Conservation (phyloP, 2,113 vertebrate species). For the Parus major region DNA sequence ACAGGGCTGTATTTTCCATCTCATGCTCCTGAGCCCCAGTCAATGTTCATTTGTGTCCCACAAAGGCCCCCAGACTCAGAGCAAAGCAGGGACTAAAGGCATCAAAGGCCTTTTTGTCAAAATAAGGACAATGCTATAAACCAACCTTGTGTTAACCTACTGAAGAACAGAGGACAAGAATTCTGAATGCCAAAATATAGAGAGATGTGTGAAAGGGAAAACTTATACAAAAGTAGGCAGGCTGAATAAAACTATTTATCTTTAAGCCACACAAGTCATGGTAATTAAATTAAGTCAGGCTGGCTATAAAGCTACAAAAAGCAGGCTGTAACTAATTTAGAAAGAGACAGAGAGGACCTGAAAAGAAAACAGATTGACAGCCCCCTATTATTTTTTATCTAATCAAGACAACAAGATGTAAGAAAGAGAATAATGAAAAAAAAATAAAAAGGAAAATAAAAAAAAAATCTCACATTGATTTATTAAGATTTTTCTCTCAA, state of each 20-base stretch:
- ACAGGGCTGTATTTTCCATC: not conserved
- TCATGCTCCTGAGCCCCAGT: not conserved
- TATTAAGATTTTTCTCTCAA: constrained; percentile 41
- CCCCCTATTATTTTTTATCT: constrained; percentile 51
- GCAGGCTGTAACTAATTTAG: constrained; percentile 74
- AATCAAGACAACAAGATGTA: constrained; percentile 51
- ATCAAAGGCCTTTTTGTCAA: constrained; percentile 64
- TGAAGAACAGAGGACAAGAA: not conserved
- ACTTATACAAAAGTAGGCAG: constrained; percentile 52
- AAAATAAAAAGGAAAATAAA: not conserved
- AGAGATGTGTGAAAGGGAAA: constrained; percentile 51
- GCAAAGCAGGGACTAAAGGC: not conserved
- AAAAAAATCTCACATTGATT: not conserved
- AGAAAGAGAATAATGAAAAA: not conserved
- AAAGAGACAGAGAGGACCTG: constrained; percentile 66
- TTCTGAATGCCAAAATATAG: constrained; percentile 65
- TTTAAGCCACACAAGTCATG: constrained; percentile 70
- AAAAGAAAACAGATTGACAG: constrained; percentile 70
- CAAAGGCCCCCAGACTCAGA: constrained; percentile 17
- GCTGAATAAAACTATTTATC: constrained; percentile 74
- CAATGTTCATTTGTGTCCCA: constrained; percentile 2
- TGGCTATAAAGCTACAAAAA: constrained; percentile 65
- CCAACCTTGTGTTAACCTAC: constrained; percentile 57
- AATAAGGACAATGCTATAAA: constrained; percentile 47
- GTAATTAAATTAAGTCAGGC: constrained; percentile 75